phyloP scores from a whole-genome alignment of 2,888 invertebrate genomes.

The Galeruca laticollis region DNA sequence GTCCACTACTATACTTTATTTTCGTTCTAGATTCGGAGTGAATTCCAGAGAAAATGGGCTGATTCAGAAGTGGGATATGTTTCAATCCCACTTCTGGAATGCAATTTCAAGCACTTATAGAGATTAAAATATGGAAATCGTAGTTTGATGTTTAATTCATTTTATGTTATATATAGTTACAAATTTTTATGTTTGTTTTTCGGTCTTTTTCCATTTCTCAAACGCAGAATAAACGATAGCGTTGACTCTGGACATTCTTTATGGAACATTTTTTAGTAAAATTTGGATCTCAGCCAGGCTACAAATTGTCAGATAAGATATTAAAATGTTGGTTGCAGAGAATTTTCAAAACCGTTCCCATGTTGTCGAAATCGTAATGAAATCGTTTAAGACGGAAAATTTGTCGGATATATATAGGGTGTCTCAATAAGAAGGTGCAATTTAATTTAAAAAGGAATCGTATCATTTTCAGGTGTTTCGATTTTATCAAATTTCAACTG shows the following conservation, averaged over 20 bases:
- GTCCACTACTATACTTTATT: neutral
- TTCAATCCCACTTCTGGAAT: conserved; percentile 5
- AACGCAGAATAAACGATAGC: no score
- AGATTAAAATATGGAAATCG: no score
- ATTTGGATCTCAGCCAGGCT: conserved; percentile 40
- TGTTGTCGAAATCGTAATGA: conserved; percentile 29
- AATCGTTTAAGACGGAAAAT: no score
- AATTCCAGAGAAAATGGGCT: neutral
- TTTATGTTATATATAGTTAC: no score
- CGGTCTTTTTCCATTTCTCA: no score
- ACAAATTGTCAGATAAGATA: conserved; percentile 43
- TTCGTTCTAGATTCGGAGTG: neutral
- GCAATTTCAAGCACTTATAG: neutral
- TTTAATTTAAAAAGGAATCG: no score
- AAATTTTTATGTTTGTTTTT: no score
- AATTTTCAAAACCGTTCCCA: conserved; percentile 47
- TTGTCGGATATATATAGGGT: no score
- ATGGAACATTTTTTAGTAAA: conserved; percentile 27
- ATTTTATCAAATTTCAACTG: no score
- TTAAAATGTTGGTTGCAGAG: conserved; percentile 43
- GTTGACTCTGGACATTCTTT: conserved; percentile 2
- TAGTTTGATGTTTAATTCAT: no score
- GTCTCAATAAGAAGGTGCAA: no score
- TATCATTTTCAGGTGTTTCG: no score
- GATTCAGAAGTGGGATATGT: conserved; percentile 11